phyloP scores from a whole-genome alignment of 2,113 vertebrate genomes.

The Chloropsis cyanopogon region DNA sequence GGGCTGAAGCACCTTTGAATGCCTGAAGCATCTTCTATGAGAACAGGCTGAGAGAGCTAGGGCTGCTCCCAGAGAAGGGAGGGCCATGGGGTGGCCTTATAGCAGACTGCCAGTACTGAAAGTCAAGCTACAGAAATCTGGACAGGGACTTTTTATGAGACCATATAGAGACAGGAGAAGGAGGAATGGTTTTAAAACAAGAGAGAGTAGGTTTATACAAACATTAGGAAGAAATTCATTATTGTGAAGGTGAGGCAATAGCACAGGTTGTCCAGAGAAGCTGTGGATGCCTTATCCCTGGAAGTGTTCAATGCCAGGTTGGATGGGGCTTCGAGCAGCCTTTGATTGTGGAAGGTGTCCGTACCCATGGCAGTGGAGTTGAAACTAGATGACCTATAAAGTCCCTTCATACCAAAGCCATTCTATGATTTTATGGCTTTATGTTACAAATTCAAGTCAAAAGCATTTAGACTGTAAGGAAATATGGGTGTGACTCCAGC shows the following conservation, averaged over 20 bases:
- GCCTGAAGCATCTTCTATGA: too few relatives aligned
- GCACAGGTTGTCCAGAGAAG: background rate
- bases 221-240: background rate
- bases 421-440: background rate
- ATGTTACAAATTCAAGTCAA: background rate
- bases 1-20: background rate
- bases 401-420: background rate
- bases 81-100: background rate
- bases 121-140: background rate
- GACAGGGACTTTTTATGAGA: background rate
- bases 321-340: background rate
- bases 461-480: background rate
- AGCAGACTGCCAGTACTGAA: background rate
- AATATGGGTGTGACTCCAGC: background rate
- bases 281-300: background rate
- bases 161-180: background rate
- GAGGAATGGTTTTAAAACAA: background rate
- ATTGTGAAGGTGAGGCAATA: background rate
- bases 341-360: background rate
- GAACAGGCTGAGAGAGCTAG: background rate
- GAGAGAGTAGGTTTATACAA: background rate
- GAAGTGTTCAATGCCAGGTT: background rate
- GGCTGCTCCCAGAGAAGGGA: background rate
- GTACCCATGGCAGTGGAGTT: background rate
- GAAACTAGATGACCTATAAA: background rate